Evolutionary conservation across 2,797 vertebrate genomes (phyloP), one percentile per base, ranked within the genome.

Genomic region (Tympanoctomys barrerae): DNA sequence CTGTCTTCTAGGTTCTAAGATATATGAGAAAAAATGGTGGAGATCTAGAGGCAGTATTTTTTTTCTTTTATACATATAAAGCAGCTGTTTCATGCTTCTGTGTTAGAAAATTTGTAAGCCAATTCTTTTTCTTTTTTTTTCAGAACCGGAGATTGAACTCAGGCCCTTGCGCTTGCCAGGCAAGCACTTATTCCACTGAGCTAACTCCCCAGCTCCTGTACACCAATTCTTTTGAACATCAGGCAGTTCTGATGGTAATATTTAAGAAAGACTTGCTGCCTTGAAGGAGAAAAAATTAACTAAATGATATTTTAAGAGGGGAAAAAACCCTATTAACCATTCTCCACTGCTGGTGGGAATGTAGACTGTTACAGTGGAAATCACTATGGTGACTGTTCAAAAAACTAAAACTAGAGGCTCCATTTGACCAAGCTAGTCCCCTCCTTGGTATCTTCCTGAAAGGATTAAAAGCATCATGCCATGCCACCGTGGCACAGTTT

Each of bases 101-200:
- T 88, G 57, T 24, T 46, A 21, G 59, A 85, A 91, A 78, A 71
- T 7, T 10, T 61, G 33, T 5, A 61, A 59, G 78, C 42, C 86
- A 92, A 80, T 57, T 95, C 73, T 93, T 95, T 49, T 79, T 95
- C 66, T 93, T 95, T 49, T 79, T 39, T 39, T 39, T 39, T 39
- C 39, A 4, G 39, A 39, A 39, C 39, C 39, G 39, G 39, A 39
- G 39, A 39, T 39, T 39, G 39, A 39, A 39, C 39, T 39, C 39
- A 39, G 39, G 39, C 39, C 39, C 39, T 39, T 39, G 39, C 39
- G 39, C 39, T 39, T 39, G 39, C 39, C 39, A 39, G 39, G 39
- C 39, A 39, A 39, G 39, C 39, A 39, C 39, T 39, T 39, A 39
- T 39, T 39, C 39, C 39, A 39, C 39, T 39, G 39, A 39, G 39